These are phyloP conservation scores for Operophtera brumata DNA, from an alignment of 2,888 invertebrate species.

Conservation along the genomic window DNA sequence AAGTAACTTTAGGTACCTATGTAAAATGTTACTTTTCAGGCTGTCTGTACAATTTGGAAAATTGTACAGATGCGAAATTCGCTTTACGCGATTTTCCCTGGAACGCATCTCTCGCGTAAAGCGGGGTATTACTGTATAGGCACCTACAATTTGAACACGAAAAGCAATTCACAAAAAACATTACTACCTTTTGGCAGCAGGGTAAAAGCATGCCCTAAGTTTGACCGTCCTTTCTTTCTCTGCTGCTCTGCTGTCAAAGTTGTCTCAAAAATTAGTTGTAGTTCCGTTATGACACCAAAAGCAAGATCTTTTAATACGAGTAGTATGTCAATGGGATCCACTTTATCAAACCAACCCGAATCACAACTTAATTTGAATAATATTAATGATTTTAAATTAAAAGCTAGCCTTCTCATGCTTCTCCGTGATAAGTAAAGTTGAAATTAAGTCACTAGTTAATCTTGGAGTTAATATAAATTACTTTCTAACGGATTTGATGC, in stretches of 20 bases:
- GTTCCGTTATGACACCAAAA: constrained; percentile 14
- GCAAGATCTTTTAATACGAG: background rate
- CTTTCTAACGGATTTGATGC: constrained; percentile 16
- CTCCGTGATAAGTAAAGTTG: constrained; percentile 19
- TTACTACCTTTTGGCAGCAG: too few relatives aligned
- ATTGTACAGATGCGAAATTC: too few relatives aligned
- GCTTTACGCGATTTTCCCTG: too few relatives aligned
- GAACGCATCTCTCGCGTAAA: too few relatives aligned
- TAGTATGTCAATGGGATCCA: constrained; percentile 10
- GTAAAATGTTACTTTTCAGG: too few relatives aligned
- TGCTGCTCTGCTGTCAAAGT: background rate
- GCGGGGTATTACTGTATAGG: too few relatives aligned
- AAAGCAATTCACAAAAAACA: too few relatives aligned
- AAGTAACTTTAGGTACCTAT: too few relatives aligned
- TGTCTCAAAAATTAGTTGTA: constrained; percentile 1
- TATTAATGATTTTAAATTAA: constrained; percentile 21
- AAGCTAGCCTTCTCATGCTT: constrained; percentile 12
- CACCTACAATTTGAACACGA: too few relatives aligned
- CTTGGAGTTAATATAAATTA: constrained; percentile 16
- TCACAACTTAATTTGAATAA: constrained; percentile 13
- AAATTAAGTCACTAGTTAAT: constrained; percentile 14
- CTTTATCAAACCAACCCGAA: constrained; percentile 4
- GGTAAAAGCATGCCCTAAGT: too few relatives aligned
- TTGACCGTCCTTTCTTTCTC: too few relatives aligned
- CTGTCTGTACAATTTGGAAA: too few relatives aligned